phyloP scores from a whole-genome alignment of 2,888 invertebrate species.

The Zaprionus bogoriensis region DNA sequence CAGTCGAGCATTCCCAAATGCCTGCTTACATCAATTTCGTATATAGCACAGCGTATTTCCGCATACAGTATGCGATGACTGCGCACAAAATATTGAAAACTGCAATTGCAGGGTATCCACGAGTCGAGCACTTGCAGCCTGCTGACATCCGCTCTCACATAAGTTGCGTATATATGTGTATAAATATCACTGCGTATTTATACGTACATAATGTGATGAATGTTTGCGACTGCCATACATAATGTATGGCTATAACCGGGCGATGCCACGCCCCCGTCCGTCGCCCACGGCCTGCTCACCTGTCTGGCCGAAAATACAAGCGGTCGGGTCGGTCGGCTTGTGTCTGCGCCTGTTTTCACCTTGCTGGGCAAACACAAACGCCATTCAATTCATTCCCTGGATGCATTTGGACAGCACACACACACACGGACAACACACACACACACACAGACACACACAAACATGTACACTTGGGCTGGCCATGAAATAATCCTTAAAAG shows the following conservation, averaged over 20 bases:
- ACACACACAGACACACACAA: background rate
- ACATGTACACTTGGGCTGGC: constrained; percentile 52
- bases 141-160: no score
- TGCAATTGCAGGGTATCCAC: no score
- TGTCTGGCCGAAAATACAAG: constrained; percentile 44
- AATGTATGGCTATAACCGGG: background rate
- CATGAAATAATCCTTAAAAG: constrained; percentile 77
- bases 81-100: no score
- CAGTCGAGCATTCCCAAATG: background rate
- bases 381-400: constrained; percentile 68
- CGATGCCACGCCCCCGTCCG: no score
- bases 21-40: background rate
- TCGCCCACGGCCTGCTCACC: background rate
- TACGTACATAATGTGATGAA: constrained; percentile 37
- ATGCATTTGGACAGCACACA: constrained; percentile 59
- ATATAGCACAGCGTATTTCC: constrained; percentile 3
- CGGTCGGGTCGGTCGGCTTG: constrained; percentile 10
- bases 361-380: constrained; percentile 71
- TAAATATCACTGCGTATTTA: background rate
- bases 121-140: no score
- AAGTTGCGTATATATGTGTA: no score
- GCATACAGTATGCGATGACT: constrained; percentile 35
- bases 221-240: constrained; percentile 9
- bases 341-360: constrained; percentile 63
- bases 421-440: background rate